phyloP scores from a whole-genome alignment of 2,113 vertebrate species.

The Vireo altiloquus region DNA sequence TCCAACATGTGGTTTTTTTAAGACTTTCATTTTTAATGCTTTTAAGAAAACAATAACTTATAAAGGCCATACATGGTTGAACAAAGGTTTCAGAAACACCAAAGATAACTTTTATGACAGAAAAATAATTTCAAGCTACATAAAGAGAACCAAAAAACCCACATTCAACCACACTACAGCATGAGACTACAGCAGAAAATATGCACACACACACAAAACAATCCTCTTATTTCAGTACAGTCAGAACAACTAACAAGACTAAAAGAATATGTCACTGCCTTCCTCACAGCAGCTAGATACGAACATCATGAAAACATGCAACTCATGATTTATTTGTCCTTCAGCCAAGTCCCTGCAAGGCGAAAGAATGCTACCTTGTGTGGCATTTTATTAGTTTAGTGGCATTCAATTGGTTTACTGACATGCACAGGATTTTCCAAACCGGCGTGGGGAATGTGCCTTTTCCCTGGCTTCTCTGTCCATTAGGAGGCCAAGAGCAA shows the following conservation, averaged over 20 bases:
- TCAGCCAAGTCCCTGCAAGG: background rate
- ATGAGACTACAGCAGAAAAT: background rate
- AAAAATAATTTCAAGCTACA: background rate
- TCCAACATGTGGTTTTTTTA: background rate
- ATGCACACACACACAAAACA: background rate
- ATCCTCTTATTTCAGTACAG: background rate
- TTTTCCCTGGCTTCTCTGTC: background rate
- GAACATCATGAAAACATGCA: background rate
- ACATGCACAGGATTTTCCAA: background rate
- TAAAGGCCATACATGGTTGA: background rate
- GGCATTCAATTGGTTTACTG: background rate
- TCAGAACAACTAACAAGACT: background rate
- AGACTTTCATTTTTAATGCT: background rate
- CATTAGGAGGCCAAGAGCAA: background rate
- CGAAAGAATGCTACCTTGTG: background rate
- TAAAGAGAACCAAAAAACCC: background rate
- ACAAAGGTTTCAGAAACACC: background rate
- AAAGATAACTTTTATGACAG: background rate
- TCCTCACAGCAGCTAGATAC: background rate
- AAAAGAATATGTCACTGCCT: background rate
- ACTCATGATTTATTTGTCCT: background rate
- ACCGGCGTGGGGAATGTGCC: background rate
- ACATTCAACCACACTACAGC: background rate
- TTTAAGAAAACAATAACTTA: background rate
- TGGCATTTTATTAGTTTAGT: background rate